Conservation (phyloP, 2,888 invertebrate genomes). For the Eupithecia centaureata region DNA sequence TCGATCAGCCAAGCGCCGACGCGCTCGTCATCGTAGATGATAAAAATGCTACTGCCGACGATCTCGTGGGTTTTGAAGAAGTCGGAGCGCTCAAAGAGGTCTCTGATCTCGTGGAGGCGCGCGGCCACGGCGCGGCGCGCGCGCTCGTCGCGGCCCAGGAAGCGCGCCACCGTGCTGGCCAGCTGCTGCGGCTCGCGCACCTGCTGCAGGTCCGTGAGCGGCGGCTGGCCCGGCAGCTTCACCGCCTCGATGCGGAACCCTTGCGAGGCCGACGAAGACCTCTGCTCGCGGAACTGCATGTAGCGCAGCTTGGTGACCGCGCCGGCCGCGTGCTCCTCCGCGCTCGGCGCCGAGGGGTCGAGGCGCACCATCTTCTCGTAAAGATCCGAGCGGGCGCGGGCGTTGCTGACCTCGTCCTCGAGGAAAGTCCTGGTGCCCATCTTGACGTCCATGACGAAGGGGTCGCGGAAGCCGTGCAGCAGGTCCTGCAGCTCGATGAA, state of each 20-base stretch:
- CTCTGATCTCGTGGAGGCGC: slow-evolving; percentile 90
- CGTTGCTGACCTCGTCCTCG: slow-evolving; percentile 97
- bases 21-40: slow-evolving; percentile 94
- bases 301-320: slow-evolving; percentile 98
- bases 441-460: slow-evolving; percentile 98
- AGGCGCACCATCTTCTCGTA: slow-evolving; percentile 98
- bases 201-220: slow-evolving; percentile 94
- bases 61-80: slow-evolving; percentile 96
- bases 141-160: slow-evolving; percentile 87
- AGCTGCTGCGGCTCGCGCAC: slow-evolving; percentile 92
- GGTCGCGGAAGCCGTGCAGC: slow-evolving; percentile 94
- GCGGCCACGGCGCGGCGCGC: slow-evolving; percentile 88
- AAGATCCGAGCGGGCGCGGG: slow-evolving; percentile 91
- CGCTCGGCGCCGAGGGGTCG: slow-evolving; percentile 93
- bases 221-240: slow-evolving; percentile 91
- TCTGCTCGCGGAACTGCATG: slow-evolving; percentile 97
- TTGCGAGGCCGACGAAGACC: slow-evolving; percentile 95
- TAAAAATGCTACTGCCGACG: slow-evolving; percentile 96
- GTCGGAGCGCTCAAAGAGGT: slow-evolving; percentile 91
- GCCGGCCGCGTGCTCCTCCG: slow-evolving; percentile 90
- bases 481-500: slow-evolving; percentile 98
- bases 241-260: slow-evolving; percentile 99
- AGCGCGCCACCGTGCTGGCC: slow-evolving; percentile 88
- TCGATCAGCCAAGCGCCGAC: slow-evolving; percentile 98
- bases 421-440: slow-evolving; percentile 98